Base-by-base conservation (phyloP, 2,888 invertebrate species). In the Ariolimax columbianus region DNA sequence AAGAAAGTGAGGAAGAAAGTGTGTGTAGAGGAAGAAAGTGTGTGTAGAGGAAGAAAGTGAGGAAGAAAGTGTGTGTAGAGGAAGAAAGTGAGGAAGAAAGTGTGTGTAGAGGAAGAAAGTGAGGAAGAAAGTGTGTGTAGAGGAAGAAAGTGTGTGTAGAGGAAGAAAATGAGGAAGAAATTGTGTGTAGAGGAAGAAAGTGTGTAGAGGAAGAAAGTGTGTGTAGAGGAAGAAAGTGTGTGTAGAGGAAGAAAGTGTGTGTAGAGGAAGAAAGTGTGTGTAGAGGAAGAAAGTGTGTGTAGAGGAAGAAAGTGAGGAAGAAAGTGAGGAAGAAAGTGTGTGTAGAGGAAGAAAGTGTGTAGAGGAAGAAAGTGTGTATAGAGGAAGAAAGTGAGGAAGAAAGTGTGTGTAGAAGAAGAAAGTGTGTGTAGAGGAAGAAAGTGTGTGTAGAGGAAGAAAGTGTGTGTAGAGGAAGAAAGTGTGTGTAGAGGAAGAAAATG, bases 331-430 rank as follows among this genome's bases (percentile, higher is more conserved):
- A 47, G 47, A 47, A 47, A 14, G 47, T 11, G 14, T 11, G 47
- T 14, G 72, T 23, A 43, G 43, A 84, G 59, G 38, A 47, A 72
- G 72, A 79, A 33, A 59, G 47, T 72, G 14, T 59, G 77, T 55
- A 33, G 47, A 38, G 38, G 43, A 51, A n/a, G 68, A 26, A 72
- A 68, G 51, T 19, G 55, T 17, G 72, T 11, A 75, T n/a, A 47
- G 75, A 68, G 66, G 66, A 47, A 81, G 66, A 63, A 73, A 77
- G 77, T 36, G 51, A 80, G 75, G 51, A 47, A 77, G 70, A 68
- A 66, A n/a, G 63, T n/a, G 63, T 1, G 17, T n/a, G 43, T 30
- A 68, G 33, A 19, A 33, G 33, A 17, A 33, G 68, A 68, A n/a
- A 33, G 0, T 11, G 19, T 33, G 40, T 17, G 11, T 7, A n/a